Evolutionary conservation across 2,888 invertebrate genomes (phyloP).

Genomic region (Idaea straminata): DNA sequence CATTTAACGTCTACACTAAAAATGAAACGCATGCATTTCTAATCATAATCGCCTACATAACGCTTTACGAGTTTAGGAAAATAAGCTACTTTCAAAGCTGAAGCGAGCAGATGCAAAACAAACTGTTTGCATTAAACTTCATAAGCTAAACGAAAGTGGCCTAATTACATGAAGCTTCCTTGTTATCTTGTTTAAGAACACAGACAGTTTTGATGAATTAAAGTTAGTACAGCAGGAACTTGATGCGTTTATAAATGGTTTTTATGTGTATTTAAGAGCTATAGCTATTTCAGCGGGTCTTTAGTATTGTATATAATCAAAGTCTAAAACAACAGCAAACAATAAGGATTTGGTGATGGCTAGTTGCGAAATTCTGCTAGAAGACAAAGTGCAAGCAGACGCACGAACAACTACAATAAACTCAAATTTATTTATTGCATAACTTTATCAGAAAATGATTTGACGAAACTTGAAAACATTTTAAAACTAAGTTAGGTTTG

Average conservation of each 20-base stretch:
- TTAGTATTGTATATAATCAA: too few species aligned
- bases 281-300: too few species aligned
- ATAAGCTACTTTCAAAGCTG: not conserved
- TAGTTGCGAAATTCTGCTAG: too few species aligned
- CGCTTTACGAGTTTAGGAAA: not conserved
- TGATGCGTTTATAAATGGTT: not conserved
- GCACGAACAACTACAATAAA: too few species aligned
- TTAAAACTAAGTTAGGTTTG: too few species aligned
- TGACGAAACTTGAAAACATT: too few species aligned
- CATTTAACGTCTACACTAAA: not conserved
- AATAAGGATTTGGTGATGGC: too few species aligned
- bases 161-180: slow-evolving; percentile 47
- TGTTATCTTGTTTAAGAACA: slow-evolving; percentile 19
- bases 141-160: slow-evolving; percentile 41
- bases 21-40: not conserved
- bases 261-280: too few species aligned
- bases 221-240: not conserved
- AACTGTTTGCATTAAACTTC: slow-evolving; percentile 31
- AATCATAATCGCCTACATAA: not conserved
- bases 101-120: slow-evolving; percentile 31
- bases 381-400: too few species aligned
- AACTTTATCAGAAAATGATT: too few species aligned
- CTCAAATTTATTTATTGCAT: too few species aligned
- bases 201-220: not conserved
- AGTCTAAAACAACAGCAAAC: too few species aligned